phyloP scores from a whole-genome alignment of 2,797 vertebrate species.

The Microchirus variegatus region DNA sequence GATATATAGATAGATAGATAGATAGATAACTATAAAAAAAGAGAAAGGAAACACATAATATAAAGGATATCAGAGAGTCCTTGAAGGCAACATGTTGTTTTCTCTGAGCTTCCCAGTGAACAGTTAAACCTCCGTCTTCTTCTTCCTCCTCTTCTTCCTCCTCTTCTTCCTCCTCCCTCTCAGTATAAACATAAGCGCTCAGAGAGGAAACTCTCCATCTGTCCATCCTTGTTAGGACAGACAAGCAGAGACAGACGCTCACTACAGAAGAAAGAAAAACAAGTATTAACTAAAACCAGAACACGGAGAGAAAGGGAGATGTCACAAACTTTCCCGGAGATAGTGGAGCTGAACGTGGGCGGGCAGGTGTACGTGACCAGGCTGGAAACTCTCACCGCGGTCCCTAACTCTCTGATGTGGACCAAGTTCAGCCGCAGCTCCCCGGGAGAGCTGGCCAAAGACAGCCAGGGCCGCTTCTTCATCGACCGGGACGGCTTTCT shows the following conservation, averaged over 20 bases:
- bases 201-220: constrained; percentile 20
- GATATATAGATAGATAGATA: too few relatives aligned
- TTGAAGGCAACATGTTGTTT: constrained; percentile 47
- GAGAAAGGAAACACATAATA: too few relatives aligned
- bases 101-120: constrained; percentile 46
- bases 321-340: constrained; percentile 85
- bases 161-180: constrained; percentile 67
- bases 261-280: neutral
- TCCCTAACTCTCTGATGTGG: constrained; percentile 88
- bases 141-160: constrained; percentile 39
- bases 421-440: constrained; percentile 85
- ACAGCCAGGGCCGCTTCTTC: constrained; percentile 92
- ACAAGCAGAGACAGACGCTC: neutral
- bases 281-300: neutral
- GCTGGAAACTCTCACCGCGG: constrained; percentile 85
- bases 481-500: constrained; percentile 94
- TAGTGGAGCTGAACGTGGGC: constrained; percentile 94
- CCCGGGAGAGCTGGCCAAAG: constrained; percentile 80
- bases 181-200: constrained; percentile 60
- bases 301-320: constrained; percentile 46
- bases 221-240: constrained; percentile 1
- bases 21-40: too few relatives aligned
- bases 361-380: constrained; percentile 94
- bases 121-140: constrained; percentile 55
- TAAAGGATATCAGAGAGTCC: neutral